Evolutionary conservation across 2,113 vertebrate genomes (phyloP).

Genomic region (Taxidea taxus): DNA sequence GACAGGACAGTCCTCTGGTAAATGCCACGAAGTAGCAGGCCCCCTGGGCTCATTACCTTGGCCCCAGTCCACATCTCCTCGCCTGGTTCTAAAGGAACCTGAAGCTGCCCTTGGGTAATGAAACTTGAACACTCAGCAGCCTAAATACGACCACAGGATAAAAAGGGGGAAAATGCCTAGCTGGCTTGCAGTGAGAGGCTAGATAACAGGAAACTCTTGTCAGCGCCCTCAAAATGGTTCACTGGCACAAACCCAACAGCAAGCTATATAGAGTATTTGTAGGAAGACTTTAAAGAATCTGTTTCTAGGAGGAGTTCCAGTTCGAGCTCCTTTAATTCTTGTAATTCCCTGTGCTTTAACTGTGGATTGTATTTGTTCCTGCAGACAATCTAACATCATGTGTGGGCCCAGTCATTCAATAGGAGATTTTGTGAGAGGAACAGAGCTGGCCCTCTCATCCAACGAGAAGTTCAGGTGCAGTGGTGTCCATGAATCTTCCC

Average conservation of each 20-base stretch:
- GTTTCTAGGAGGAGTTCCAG: not conserved
- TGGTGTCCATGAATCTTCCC: not conserved
- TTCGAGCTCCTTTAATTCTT: not conserved
- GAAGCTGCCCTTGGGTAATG: not conserved
- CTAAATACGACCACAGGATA: not conserved
- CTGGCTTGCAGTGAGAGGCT: not conserved
- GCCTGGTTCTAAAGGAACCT: not conserved
- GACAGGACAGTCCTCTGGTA: not conserved
- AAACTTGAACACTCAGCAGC: conserved; percentile 38
- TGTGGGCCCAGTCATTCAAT: not conserved
- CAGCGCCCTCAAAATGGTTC: not conserved
- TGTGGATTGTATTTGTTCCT: conserved; percentile 22
- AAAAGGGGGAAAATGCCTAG: not conserved
- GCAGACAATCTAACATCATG: not conserved
- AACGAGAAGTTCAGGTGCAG: not conserved
- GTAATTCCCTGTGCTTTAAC: conserved; percentile 1
- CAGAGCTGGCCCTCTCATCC: not conserved
- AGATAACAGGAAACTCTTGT: not conserved
- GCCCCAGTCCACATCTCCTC: not conserved
- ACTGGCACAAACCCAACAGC: not conserved
- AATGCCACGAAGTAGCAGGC: not conserved
- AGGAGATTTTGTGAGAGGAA: not conserved
- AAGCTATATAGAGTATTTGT: not conserved
- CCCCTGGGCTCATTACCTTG: not conserved
- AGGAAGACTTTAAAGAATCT: not conserved